A percentile compares a stretch with the other conserved stretches of the same genome.
These are phyloP conservation scores for Porites cylindrica DNA, from an alignment of 92 coral and sea anemone genomes.

Conservation along the genomic window DNA sequence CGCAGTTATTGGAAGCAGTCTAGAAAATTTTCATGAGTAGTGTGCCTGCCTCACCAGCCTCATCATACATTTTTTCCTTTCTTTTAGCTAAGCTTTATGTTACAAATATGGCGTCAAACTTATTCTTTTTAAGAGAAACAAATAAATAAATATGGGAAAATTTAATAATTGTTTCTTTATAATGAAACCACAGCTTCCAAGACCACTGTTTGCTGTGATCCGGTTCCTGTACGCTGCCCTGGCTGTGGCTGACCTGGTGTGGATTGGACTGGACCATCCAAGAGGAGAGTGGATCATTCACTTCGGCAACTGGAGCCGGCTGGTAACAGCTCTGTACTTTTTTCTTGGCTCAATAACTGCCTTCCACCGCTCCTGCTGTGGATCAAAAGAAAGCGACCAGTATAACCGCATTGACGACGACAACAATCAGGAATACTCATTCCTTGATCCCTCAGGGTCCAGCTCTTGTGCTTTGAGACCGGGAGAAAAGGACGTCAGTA, in stretches of 20 bases:
- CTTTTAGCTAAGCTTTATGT: too few species aligned
- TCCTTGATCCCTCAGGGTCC: conserved; percentile 34
- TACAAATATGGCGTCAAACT: too few species aligned
- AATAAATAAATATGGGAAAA: not conserved
- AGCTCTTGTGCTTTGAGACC: conserved; percentile 74
- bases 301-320: conserved; percentile 74
- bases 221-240: conserved; percentile 69
- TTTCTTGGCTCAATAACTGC: conserved; percentile 68
- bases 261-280: conserved; percentile 72
- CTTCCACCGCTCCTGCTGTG: conserved; percentile 34
- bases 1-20: too few species aligned
- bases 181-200: conserved; percentile 62
- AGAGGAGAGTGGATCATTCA: conserved; percentile 69
- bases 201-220: conserved; percentile 67
- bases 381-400: conserved; percentile 25
- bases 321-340: conserved; percentile 71
- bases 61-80: too few species aligned
- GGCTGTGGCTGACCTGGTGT: conserved; percentile 61
- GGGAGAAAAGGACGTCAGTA: conserved; percentile 57
- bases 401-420: not conserved
- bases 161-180: not conserved
- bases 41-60: too few species aligned
- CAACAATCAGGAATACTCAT: not conserved
- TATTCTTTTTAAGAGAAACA: too few species aligned
- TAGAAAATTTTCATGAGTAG: too few species aligned